Conservation (phyloP, 2,888 invertebrate species). For the Agelastica alni region DNA sequence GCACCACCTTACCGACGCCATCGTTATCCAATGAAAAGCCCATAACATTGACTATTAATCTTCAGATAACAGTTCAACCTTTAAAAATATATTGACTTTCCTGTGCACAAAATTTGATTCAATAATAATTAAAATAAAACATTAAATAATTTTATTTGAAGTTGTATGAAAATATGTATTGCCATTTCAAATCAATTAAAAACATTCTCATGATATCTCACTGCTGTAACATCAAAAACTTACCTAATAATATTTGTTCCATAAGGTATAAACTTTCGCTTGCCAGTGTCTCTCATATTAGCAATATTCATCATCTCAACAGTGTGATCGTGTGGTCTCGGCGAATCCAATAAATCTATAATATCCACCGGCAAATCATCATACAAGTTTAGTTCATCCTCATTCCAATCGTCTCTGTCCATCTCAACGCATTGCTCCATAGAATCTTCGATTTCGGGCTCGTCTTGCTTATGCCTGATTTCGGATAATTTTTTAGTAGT, state of each 20-base stretch:
- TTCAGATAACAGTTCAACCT: no score
- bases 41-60: no score
- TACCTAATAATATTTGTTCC: constrained; percentile 58
- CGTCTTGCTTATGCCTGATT: constrained; percentile 3
- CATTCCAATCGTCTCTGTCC: constrained; percentile 27
- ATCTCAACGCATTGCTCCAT: constrained; percentile 22
- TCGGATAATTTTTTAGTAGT: constrained; percentile 32
- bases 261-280: constrained; percentile 54
- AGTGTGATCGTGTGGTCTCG: constrained; percentile 55
- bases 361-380: constrained; percentile 67
- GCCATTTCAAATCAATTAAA: neutral
- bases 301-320: constrained; percentile 42
- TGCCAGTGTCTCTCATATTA: constrained; percentile 46
- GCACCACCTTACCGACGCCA: no score
- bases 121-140: no score
- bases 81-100: no score
- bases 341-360: constrained; percentile 63
- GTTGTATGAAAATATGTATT: no score
- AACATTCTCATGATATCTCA: neutral
- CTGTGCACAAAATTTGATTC: no score
- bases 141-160: no score
- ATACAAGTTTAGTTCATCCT: constrained; percentile 58
- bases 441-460: constrained; percentile 2
- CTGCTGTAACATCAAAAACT: neutral
- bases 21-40: no score